phyloP scores from a whole-genome alignment of 2,797 vertebrate species.

The Petrocephalus schoutedeni region DNA sequence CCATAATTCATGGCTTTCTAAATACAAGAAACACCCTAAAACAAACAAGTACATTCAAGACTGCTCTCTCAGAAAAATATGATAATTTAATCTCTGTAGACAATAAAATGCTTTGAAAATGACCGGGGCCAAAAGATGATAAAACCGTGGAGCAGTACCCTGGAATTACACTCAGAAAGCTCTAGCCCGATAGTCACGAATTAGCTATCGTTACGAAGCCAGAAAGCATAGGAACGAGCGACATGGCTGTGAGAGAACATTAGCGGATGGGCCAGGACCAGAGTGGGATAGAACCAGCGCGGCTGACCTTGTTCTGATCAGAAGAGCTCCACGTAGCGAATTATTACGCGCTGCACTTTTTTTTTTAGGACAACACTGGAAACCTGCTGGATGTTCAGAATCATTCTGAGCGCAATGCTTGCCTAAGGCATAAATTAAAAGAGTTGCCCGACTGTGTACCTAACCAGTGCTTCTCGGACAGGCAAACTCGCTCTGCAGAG shows the following conservation, averaged over 20 bases:
- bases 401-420: background rate
- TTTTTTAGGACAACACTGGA: background rate
- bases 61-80: background rate
- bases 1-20: background rate
- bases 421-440: conserved; percentile 13
- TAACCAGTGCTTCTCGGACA: background rate
- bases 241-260: background rate
- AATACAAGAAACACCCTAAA: background rate
- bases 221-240: background rate
- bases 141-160: too few relatives aligned
- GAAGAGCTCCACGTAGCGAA: background rate
- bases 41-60: background rate
- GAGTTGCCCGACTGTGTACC: background rate
- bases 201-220: too few relatives aligned
- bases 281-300: background rate
- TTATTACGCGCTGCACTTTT: background rate
- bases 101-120: background rate
- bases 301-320: background rate
- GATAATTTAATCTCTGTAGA: background rate
- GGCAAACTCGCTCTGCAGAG: background rate
- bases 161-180: too few relatives aligned
- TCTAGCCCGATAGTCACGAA: too few relatives aligned
- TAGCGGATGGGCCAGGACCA: background rate
- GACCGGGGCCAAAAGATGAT: background rate
- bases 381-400: background rate